Base-by-base conservation (phyloP, 2,113 vertebrate species). In the Cygnus atratus region DNA sequence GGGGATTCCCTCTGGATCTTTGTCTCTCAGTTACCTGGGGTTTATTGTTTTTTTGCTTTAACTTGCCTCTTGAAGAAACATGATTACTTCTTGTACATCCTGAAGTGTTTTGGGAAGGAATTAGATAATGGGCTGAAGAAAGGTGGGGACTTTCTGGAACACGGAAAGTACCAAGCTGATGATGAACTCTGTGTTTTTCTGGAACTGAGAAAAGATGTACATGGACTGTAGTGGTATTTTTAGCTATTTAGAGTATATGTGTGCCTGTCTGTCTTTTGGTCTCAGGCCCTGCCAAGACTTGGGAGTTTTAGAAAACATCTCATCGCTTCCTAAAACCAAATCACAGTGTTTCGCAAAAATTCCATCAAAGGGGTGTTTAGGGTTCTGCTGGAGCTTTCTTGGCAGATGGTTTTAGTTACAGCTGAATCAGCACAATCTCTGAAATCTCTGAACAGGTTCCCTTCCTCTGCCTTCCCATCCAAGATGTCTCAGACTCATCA, bases 71-170 rank as follows among this genome's bases (percentile, higher is more conserved):
- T 74, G 63, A 90, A 81, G 59, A 85, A 88, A 93, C 24, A 24
- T 4, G 14, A 79, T 50, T 75, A 82, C 14, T 75, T 79, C 37
- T 15, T 5, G 33, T 84, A 39, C 43, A 46, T 75, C 59, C 72
- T 93, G 88, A 92, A 75, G 41, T 91, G 93, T 72, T 96, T 93
- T 26, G 62, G 86, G 62, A 97, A 96, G 58, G 41, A 90, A 61
- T 87, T 66, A 66, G 83, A 81, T 79, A 88, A 91, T 13, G 65
- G 61, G 29, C 80, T 96, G 37, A 72, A 72, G 52, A 95, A 88
- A 82, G 12, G 31, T 70, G 37, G 62, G 76, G 83, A 55, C 18
- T 96, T 93, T 85, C 58, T 81, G 73, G 73, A 72, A 81, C 50
- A 58, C 0, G 28, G 73, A 55, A 91, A 95, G 41, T 76, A 89